These are phyloP conservation scores for Oncorhynchus kisutch DNA, from an alignment of 2,113 vertebrate genomes.

Conservation along the genomic window DNA sequence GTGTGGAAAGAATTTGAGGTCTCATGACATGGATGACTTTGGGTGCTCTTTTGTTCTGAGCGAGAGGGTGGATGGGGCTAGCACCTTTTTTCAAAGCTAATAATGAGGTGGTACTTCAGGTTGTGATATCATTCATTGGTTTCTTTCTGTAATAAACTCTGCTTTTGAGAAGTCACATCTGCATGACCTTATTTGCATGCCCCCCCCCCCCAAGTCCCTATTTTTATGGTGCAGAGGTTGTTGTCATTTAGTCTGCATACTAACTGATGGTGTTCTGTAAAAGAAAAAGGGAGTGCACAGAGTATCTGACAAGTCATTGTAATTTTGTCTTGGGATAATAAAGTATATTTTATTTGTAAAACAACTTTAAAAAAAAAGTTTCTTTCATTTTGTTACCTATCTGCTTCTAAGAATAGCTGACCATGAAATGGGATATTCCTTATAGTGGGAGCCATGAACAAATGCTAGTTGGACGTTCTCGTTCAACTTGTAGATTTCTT, in stretches of 20 bases:
- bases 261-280: background rate
- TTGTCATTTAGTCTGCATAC: background rate
- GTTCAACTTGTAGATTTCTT: too few species aligned
- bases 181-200: background rate
- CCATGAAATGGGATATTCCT: too few species aligned
- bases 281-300: background rate
- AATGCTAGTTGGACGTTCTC: too few species aligned
- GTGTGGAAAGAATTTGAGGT: background rate
- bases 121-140: background rate
- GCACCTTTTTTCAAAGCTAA: background rate
- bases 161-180: background rate
- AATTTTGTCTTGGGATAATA: conserved; percentile 21
- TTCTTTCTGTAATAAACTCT: background rate
- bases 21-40: background rate
- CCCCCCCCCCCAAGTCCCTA: background rate
- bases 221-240: background rate
- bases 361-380: too few species aligned
- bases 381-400: background rate
- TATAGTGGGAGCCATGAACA: too few species aligned
- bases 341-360: conserved; percentile 34
- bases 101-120: background rate
- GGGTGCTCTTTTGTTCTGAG: background rate
- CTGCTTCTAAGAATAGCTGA: too few species aligned
- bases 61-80: background rate
- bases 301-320: conserved; percentile 22